phyloP scores from a whole-genome alignment of 2,888 invertebrate species.

The Sinohyriopsis cumingii region DNA sequence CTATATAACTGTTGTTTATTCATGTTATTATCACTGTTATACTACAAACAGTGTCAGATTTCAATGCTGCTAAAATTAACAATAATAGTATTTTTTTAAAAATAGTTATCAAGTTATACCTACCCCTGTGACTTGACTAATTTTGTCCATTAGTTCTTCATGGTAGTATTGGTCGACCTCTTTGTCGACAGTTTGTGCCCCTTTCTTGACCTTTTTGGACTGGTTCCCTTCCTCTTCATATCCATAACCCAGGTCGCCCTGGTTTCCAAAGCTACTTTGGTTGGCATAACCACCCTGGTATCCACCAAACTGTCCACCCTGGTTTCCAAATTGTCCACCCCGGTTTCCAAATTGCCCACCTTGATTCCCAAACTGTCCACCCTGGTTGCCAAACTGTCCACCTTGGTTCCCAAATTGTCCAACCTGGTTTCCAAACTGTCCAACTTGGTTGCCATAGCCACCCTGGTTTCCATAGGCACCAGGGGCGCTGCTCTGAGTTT shows the following conservation, averaged over 20 bases:
- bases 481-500: neutral
- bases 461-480: neutral
- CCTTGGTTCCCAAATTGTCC: constrained; percentile 1
- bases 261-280: neutral
- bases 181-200: constrained; percentile 21
- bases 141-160: constrained; percentile 37
- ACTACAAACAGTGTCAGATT: too few relatives aligned
- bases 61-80: too few relatives aligned
- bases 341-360: too few relatives aligned
- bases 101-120: neutral
- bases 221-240: neutral
- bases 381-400: neutral
- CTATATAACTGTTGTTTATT: too few relatives aligned
- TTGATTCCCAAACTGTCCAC: too few relatives aligned
- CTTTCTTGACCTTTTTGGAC: constrained; percentile 12
- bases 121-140: constrained; percentile 35
- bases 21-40: too few relatives aligned
- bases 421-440: neutral
- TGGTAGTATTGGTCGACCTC: constrained; percentile 36
- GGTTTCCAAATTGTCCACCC: too few relatives aligned
- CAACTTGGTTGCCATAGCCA: too few relatives aligned
- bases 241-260: neutral
- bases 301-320: too few relatives aligned
- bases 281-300: too few relatives aligned
- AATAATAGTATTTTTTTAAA: too few relatives aligned